phyloP scores from a whole-genome alignment of 1,140 invertebrate species.

The Protaetia brevitarsis region DNA sequence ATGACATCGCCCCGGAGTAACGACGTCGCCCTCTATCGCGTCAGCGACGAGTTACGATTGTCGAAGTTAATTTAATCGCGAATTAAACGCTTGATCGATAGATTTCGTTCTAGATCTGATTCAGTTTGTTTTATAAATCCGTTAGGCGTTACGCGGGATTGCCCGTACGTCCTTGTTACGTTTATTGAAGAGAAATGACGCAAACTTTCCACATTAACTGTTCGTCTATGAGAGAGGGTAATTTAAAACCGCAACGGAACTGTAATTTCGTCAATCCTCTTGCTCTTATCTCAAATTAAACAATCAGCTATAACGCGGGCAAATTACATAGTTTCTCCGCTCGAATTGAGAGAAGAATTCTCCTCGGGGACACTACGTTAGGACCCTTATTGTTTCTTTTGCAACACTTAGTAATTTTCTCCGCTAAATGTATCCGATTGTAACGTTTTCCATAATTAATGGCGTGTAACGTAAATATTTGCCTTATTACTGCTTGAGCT shows the following conservation, averaged over 20 bases:
- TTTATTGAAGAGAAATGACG: not conserved
- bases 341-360: not conserved
- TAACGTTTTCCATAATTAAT: slow-evolving; percentile 10
- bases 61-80: too few relatives aligned
- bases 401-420: not conserved
- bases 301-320: not conserved
- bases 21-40: not conserved
- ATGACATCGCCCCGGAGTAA: not conserved
- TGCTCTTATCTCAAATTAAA: not conserved
- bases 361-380: not conserved
- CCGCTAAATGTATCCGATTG: not conserved
- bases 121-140: too few relatives aligned
- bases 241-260: not conserved
- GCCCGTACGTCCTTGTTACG: too few relatives aligned
- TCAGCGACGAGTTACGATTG: not conserved
- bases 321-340: not conserved
- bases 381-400: not conserved
- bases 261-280: not conserved
- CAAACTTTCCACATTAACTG: not conserved
- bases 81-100: too few relatives aligned
- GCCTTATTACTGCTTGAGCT: not conserved
- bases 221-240: not conserved
- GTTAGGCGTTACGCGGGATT: too few relatives aligned
- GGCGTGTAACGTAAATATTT: slow-evolving; percentile 5
- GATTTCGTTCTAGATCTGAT: not conserved